These are phyloP conservation scores for Cybosia mesomella DNA, from an alignment of 2,888 invertebrate species.

Conservation along the genomic window DNA sequence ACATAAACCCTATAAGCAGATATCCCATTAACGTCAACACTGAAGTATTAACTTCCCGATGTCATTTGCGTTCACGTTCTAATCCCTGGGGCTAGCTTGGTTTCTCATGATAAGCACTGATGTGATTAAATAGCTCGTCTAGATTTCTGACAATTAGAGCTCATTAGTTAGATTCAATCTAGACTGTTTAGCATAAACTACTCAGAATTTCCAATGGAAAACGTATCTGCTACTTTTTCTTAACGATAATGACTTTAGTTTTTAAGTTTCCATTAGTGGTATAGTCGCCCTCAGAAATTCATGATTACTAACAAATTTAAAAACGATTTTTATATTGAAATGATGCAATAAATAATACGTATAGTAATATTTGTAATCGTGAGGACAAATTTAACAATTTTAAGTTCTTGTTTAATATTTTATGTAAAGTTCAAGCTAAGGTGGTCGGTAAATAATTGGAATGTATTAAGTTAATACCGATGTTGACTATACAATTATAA, in stretches of 20 bases:
- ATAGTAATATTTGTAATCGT: too few species aligned
- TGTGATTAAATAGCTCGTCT: constrained; percentile 7
- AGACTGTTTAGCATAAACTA: constrained; percentile 19
- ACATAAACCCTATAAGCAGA: background rate
- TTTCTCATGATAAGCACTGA: constrained; percentile 22
- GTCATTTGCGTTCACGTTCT: constrained; percentile 14
- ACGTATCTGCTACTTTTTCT: constrained; percentile 4
- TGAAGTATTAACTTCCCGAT: background rate
- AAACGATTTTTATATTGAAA: too few species aligned
- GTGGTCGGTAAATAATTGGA: too few species aligned
- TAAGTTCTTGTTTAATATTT: too few species aligned
- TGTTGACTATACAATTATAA: too few species aligned
- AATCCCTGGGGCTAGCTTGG: constrained; percentile 15
- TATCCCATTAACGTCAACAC: background rate
- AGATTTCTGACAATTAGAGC: constrained; percentile 36
- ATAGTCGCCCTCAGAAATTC: too few species aligned
- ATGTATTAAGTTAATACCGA: too few species aligned
- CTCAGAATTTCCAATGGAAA: constrained; percentile 8
- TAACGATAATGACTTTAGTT: background rate
- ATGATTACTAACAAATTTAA: too few species aligned
- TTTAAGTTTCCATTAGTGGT: background rate
- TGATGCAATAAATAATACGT: too few species aligned
- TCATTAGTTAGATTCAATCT: constrained; percentile 39
- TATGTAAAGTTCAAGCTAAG: too few species aligned
- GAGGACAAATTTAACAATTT: too few species aligned